Base-by-base conservation (phyloP, 2,797 vertebrate genomes). In the Garrulus glandarius region DNA sequence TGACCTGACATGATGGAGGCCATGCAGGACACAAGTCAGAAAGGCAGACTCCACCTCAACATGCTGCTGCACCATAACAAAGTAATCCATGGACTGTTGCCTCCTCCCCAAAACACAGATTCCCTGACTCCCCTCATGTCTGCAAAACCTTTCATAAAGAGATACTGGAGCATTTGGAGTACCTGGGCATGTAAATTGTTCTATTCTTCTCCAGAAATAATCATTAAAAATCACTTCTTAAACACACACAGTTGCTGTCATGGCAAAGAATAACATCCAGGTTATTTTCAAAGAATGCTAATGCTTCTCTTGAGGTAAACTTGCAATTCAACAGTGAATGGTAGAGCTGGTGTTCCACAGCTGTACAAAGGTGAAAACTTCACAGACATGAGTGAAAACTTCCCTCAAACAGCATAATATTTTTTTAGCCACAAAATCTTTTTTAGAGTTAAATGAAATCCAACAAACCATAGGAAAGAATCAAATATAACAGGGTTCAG, bases 351-450 rank as follows among this genome's bases (percentile, higher is more conserved):
- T 29, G 9, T 24, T 34, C 26, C 53, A 52, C 16, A 46, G 5
- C 47, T 26, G 2, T 10, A 7, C 3, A 5, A 1, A 39, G 7
- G 10, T 5, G 23, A 24, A 55, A 76, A 49, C 29, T 22, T 60
- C 0, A 0, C 12, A 80, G 26, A 15, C 37, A 20, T 0, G 10
- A 70, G 23, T 4, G 19, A 50, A 79, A 68, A 59, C 7, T 46
- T 46, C 16, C 32, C 37, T 80, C 60, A 11, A 2, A 50, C 5
- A 32, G 5, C 13, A 20, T 3, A 53, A 22, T 2, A 36, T 39
- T 43, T 64, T 71, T 29, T 84, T 71, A 59, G 11, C 11, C 49
- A 71, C 32, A 75, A 34, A 57, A 34, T 12, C 5, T 64, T 27
- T 49, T 92, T 75, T n/a, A 79, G 15, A 29, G 27, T 61, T 69